These are phyloP conservation scores for Pasiphila rectangulata DNA, from an alignment of 2,888 invertebrate genomes.

Conservation along the genomic window DNA sequence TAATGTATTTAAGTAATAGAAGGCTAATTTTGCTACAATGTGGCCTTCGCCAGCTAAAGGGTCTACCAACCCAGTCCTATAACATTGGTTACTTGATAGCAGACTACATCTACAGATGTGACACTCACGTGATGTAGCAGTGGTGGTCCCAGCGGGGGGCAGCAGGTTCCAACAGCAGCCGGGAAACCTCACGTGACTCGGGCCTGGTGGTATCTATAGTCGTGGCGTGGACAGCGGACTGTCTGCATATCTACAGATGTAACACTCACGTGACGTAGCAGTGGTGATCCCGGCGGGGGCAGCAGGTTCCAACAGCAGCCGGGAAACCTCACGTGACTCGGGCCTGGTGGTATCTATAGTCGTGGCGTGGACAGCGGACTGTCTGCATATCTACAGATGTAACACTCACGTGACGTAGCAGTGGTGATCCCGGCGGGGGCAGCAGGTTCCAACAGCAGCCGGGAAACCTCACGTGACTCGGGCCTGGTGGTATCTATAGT, in stretches of 20 bases:
- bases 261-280: constrained; percentile 20
- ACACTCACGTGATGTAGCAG: neutral
- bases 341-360: neutral
- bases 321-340: too few relatives aligned
- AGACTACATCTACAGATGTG: too few relatives aligned
- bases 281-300: neutral
- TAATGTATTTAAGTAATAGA: too few relatives aligned
- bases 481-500: neutral
- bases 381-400: neutral
- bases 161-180: too few relatives aligned
- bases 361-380: neutral
- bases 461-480: too few relatives aligned
- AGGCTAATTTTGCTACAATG: too few relatives aligned
- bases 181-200: too few relatives aligned
- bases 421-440: neutral
- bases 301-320: too few relatives aligned
- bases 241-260: neutral
- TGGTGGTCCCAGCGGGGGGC: neutral
- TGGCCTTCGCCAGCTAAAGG: too few relatives aligned
- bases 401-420: constrained; percentile 20
- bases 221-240: neutral
- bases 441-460: too few relatives aligned
- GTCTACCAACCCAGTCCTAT: too few relatives aligned
- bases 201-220: neutral
- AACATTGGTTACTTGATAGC: too few relatives aligned